Conservation (phyloP, 2,797 vertebrate species). For the Rhynchonycteris naso region DNA sequence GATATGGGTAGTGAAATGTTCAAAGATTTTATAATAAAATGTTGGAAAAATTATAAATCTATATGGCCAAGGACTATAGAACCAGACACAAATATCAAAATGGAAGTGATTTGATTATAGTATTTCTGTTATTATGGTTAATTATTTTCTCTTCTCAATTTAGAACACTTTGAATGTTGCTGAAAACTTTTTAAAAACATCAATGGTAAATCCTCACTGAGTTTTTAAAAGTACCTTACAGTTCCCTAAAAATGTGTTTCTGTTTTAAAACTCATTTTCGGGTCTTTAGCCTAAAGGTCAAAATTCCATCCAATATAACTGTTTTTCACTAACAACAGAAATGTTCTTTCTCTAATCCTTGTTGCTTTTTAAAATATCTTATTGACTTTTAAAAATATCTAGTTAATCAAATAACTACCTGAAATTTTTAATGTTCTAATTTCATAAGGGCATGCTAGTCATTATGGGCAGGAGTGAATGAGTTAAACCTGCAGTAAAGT, state of each 20-base stretch:
- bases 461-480: not conserved
- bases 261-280: slow-evolving; percentile 55
- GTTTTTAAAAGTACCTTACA: slow-evolving; percentile 17
- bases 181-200: not conserved
- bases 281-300: slow-evolving; percentile 49
- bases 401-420: slow-evolving; percentile 9
- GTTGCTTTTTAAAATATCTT: not conserved
- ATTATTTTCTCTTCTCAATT: not conserved
- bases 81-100: slow-evolving; percentile 1
- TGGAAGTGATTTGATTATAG: not conserved
- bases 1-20: not conserved
- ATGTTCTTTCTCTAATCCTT: not conserved
- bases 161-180: not conserved
- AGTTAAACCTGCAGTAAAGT: not conserved
- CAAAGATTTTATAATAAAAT: slow-evolving; percentile 43
- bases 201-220: not conserved
- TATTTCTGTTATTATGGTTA: not conserved
- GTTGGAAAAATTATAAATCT: not conserved
- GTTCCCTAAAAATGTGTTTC: slow-evolving; percentile 38
- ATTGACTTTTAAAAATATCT: not conserved
- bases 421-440: not conserved
- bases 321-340: slow-evolving; percentile 32
- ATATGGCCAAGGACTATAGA: not conserved
- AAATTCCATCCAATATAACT: slow-evolving; percentile 52
- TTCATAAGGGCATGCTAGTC: not conserved